These are phyloP conservation scores for Orussus abietinus DNA, from an alignment of 1,140 invertebrate species.

Conservation along the genomic window DNA sequence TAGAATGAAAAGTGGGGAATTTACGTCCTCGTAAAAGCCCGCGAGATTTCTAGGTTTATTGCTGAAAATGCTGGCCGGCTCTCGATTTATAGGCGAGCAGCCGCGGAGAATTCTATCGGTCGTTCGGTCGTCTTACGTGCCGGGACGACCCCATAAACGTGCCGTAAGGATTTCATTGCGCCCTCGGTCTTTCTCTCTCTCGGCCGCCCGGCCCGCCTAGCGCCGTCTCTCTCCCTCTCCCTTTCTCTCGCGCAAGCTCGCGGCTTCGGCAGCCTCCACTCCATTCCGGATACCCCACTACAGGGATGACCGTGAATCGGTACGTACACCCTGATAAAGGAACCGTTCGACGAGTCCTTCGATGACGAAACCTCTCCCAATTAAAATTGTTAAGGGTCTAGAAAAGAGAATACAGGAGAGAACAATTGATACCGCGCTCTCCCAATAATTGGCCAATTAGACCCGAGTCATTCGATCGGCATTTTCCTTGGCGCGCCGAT, in stretches of 20 bases:
- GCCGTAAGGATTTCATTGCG: background rate
- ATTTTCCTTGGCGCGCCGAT: background rate
- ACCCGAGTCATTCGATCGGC: background rate
- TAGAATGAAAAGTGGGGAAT: too few species aligned
- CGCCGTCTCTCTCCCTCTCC: too few species aligned
- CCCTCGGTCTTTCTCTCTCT: too few species aligned
- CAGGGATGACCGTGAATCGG: background rate
- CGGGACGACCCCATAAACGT: background rate
- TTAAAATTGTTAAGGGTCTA: too few species aligned
- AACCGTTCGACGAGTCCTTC: background rate
- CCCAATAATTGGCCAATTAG: background rate
- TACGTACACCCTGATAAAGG: background rate
- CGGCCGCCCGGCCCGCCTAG: too few species aligned
- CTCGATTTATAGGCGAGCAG: constrained; percentile 1
- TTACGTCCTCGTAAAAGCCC: background rate
- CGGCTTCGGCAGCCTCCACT: background rate
- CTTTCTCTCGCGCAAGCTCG: too few species aligned
- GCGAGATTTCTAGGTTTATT: background rate
- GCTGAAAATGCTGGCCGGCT: background rate
- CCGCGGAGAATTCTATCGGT: background rate
- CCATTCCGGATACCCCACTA: background rate
- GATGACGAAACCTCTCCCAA: too few species aligned
- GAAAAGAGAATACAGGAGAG: too few species aligned
- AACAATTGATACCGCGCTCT: too few species aligned
- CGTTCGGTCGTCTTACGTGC: background rate